These are phyloP conservation scores for Paedocypris sp. DNA, from an alignment of 2,113 vertebrate genomes.

Conservation along the genomic window DNA sequence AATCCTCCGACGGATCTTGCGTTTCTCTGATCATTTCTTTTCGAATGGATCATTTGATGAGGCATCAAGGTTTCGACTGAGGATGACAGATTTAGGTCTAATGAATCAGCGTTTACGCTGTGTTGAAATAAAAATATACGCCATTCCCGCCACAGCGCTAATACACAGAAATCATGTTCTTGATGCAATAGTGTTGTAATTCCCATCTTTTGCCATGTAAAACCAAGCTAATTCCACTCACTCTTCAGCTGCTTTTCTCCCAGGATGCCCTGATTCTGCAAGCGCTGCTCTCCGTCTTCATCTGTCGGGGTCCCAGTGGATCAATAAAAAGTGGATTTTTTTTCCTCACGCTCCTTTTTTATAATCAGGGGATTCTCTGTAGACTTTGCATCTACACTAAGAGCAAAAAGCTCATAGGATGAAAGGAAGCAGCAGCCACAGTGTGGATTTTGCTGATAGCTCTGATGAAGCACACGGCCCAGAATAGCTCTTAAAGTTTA, in stretches of 20 bases:
- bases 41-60: slow-evolving; percentile 3
- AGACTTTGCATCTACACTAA: slow-evolving; percentile 7
- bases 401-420: slow-evolving; percentile 1
- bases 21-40: neutral
- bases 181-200: neutral
- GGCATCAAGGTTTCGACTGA: neutral
- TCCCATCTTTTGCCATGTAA: neutral
- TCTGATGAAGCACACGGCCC: neutral
- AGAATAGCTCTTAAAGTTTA: slow-evolving; percentile 2
- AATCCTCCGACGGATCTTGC: slow-evolving; percentile 2
- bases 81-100: neutral
- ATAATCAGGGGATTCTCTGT: slow-evolving; percentile 12
- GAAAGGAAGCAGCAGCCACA: neutral
- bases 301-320: slow-evolving; percentile 32
- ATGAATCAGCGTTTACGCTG: neutral
- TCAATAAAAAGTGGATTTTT: neutral
- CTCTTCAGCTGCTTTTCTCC: slow-evolving; percentile 36
- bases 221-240: slow-evolving; percentile 43
- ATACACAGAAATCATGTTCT: neutral
- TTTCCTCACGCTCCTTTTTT: neutral
- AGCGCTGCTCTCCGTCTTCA: slow-evolving; percentile 43
- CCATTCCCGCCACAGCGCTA: neutral
- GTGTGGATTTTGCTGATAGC: slow-evolving; percentile 13
- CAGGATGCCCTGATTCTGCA: slow-evolving; percentile 39
- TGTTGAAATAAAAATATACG: neutral